phyloP scores from a whole-genome alignment of 35 echinoderm and acorn worm genomes.

The Ptychodera flava region DNA sequence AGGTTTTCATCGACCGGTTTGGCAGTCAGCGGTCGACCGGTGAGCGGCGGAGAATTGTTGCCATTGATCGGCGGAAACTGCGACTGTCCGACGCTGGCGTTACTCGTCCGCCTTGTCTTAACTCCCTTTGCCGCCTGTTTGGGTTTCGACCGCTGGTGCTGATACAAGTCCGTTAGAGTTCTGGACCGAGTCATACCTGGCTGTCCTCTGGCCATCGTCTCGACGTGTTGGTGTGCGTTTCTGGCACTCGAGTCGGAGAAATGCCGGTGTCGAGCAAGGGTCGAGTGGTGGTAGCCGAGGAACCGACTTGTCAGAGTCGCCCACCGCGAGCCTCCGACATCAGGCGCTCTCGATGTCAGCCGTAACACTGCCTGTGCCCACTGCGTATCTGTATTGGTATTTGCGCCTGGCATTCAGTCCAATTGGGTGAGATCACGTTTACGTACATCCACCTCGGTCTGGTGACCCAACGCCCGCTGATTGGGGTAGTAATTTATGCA shows the following conservation, averaged over 20 bases:
- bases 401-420: neutral
- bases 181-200: neutral
- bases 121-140: neutral
- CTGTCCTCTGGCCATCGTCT: neutral
- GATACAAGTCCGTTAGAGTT: neutral
- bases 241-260: neutral
- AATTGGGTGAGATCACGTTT: neutral
- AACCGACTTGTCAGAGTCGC: neutral
- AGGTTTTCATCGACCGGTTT: neutral
- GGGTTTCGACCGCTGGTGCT: neutral
- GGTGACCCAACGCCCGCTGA: neutral
- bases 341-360: neutral
- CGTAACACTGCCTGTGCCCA: neutral
- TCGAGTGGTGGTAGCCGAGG: neutral
- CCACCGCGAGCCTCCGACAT: neutral
- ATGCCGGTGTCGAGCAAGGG: neutral
- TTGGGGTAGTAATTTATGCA: neutral
- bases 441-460: neutral
- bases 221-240: too few relatives aligned
- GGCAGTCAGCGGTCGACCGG: neutral
- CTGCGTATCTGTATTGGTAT: neutral
- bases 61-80: neutral
- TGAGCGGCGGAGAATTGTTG: neutral
- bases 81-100: neutral
- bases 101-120: neutral